Percentiles rank a stretch among this genome's conserved stretches.
phyloP scores from a whole-genome alignment of 2,797 vertebrate species.

The Microtus agrestis region DNA sequence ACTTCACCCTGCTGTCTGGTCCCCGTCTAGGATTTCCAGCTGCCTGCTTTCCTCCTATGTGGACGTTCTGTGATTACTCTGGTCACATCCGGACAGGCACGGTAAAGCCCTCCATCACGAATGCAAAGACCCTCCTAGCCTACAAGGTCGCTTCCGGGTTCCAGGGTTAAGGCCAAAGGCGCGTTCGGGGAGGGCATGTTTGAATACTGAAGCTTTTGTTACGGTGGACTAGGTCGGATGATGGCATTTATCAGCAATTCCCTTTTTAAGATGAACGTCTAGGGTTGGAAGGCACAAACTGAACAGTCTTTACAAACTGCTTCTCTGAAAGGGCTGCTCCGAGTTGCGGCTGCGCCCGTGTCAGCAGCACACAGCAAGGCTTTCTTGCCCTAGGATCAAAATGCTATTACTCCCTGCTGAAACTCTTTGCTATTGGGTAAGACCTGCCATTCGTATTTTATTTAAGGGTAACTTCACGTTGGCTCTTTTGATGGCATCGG shows the following conservation, averaged over 20 bases:
- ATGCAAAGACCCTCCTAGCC: not conserved
- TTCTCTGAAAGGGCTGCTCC: not conserved
- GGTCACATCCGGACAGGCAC: not conserved
- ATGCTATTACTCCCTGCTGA: not conserved
- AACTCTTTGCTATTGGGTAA: conserved; percentile 40
- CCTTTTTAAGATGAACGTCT: conserved; percentile 16
- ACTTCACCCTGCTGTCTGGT: not conserved
- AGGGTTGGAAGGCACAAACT: not conserved
- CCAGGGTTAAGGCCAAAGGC: not conserved
- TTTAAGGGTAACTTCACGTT: conserved; percentile 1
- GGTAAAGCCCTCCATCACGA: not conserved
- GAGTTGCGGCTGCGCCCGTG: not conserved
- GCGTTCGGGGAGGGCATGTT: not conserved
- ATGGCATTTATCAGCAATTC: not conserved
- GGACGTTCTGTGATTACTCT: not conserved
- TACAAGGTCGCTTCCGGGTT: not conserved
- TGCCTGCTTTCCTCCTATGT: not conserved
- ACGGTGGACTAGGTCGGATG: not conserved
- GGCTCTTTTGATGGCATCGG: not conserved
- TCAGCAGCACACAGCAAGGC: not conserved
- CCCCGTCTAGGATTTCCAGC: not conserved
- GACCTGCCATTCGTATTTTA: conserved; percentile 44
- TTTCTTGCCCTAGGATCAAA: not conserved
- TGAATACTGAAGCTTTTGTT: not conserved
- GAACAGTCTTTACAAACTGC: not conserved